Base-by-base conservation (phyloP, 2,797 vertebrate species). In the Acanthurus leucopareius region DNA sequence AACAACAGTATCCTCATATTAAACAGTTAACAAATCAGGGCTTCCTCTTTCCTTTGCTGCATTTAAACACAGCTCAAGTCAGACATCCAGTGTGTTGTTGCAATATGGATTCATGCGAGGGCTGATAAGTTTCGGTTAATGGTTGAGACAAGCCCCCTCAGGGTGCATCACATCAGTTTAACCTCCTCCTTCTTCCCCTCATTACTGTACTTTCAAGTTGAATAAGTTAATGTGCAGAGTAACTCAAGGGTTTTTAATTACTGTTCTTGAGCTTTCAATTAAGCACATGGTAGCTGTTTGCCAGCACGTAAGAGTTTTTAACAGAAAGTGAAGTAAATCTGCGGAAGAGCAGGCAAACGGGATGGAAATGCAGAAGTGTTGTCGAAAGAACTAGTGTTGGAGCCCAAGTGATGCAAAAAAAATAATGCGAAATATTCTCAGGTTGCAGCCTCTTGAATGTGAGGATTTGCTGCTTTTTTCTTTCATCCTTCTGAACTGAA, bases 221-320 rank as follows among this genome's bases (percentile, higher is more conserved):
- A 75, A 54, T 49, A 78, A 53, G 84, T 88, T 77, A 72, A 75
- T 73, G 68, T 68, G 77, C 69, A 53, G 35, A 59, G 51, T 32
- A 73, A 60, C 53, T 76, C 45, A 52, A 67, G 17, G 48, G 58
- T 0, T 75, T 75, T 77, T 78, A 73, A 84, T 83, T 72, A 71
- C 45, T 83, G 66, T 52, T 40, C 74, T 73, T 16, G 15, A 70
- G 67, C 49, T 74, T 83, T 79, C 59, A 84, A 75, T 80, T 71
- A 79, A 32, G 45, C 67, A 40, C 59, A 45, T 40, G 42, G 58
- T 28, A 54, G 81, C 69, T 47, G 58, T 19, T 57, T 61, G 60
- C 35, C 52, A 53, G 65, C 54, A 68, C n/a, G 63, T 3, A 28
- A 38, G 25, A 44, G 66, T 59, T 69, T 73, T 35, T 7, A 35